Conservation (phyloP, 2,888 invertebrate genomes). For the Leptogaster cylindrica region DNA sequence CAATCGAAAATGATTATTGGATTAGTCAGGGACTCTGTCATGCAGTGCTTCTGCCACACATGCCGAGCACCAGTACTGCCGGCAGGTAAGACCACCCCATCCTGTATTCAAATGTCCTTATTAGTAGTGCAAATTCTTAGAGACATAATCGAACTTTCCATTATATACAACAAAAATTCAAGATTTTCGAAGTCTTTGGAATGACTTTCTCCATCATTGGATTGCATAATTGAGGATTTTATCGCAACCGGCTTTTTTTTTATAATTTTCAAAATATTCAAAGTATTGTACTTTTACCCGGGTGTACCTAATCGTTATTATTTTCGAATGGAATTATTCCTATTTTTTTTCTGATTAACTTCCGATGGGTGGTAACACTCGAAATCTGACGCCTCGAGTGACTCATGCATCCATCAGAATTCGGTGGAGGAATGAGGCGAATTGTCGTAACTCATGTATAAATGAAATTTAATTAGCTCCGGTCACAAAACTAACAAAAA, state of each 20-base stretch:
- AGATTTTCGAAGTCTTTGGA: no score
- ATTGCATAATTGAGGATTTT: constrained; percentile 24
- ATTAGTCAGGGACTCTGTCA: constrained; percentile 87
- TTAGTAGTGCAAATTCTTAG: not conserved
- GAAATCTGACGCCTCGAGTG: constrained; percentile 45
- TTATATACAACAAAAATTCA: not conserved
- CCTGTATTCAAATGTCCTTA: not conserved
- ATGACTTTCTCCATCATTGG: not conserved
- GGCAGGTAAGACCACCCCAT: constrained; percentile 69
- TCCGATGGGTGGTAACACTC: not conserved
- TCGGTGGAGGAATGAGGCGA: not conserved
- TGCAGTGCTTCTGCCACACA: constrained; percentile 93
- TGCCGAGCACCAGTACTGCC: constrained; percentile 83
- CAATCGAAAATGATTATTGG: constrained; percentile 82
- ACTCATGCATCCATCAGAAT: constrained; percentile 36
- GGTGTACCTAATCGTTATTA: no score
- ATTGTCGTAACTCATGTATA: constrained; percentile 15
- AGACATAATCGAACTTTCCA: constrained; percentile 27
- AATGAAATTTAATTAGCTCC: constrained; percentile 30
- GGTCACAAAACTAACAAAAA: not conserved
- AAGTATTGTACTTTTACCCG: no score
- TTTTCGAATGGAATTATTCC: not conserved
- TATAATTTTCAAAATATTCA: no score
- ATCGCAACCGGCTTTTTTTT: constrained; percentile 19
- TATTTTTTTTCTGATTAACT: not conserved